A percentile compares a stretch with the other conserved stretches of the same genome.
Evolutionary conservation across 30 jellyfish, hydroid and myxozoan species (phyloP).

Genomic region (Mastigias papua): DNA sequence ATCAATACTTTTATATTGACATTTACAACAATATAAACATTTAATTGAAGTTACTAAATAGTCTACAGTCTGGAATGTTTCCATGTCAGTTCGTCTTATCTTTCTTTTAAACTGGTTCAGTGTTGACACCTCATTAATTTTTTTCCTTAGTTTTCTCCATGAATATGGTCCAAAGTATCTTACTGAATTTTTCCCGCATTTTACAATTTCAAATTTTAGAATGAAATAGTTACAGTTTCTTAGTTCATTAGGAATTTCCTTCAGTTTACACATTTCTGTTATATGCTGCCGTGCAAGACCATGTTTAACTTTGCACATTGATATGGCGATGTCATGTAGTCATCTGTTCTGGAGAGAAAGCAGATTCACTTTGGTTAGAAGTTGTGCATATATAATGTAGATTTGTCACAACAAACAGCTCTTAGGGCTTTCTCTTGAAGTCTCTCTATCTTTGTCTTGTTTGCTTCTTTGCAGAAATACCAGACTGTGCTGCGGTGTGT

Average conservation of each 20-base stretch:
- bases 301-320: slow-evolving; percentile 33
- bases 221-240: slow-evolving; percentile 35
- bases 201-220: slow-evolving; percentile 38
- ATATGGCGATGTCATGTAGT: slow-evolving; percentile 56
- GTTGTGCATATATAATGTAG: slow-evolving; percentile 62
- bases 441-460: slow-evolving; percentile 45
- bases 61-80: slow-evolving; percentile 23
- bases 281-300: slow-evolving; percentile 38
- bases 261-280: slow-evolving; percentile 35
- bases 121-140: slow-evolving; percentile 63
- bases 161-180: slow-evolving; percentile 57
- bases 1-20: no score
- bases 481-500: slow-evolving; percentile 57
- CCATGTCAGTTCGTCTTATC: slow-evolving; percentile 4
- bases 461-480: slow-evolving; percentile 61
- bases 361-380: slow-evolving; percentile 39
- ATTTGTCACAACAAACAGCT: slow-evolving; percentile 55
- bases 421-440: slow-evolving; percentile 68
- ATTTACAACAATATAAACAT: no score
- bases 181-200: slow-evolving; percentile 48
- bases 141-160: slow-evolving; percentile 47
- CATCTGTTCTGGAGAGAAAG: slow-evolving; percentile 64
- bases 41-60: not conserved
- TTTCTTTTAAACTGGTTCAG: not conserved
- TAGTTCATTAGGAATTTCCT: slow-evolving; percentile 44